Evolutionary conservation across 2,113 vertebrate species (phyloP).

Genomic region (Crotalus helleri): DNA sequence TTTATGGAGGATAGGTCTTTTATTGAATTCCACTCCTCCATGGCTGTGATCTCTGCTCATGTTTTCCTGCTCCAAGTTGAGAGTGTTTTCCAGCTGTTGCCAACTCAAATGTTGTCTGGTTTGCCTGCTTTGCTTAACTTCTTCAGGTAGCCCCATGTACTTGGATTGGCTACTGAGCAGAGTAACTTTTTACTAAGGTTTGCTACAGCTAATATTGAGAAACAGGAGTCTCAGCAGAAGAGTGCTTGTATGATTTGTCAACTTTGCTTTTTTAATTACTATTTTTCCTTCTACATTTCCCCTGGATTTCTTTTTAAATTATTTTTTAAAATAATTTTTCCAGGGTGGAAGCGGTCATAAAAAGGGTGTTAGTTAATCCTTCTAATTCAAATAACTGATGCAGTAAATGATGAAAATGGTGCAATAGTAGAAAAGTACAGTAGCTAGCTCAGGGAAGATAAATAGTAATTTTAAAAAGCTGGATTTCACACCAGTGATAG

Average conservation of each 20-base stretch:
- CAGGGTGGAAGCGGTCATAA: background rate
- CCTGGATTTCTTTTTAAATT: background rate
- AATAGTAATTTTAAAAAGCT: background rate
- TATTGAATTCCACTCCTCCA: background rate
- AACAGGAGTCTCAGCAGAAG: background rate
- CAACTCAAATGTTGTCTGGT: background rate
- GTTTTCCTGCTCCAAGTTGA: background rate
- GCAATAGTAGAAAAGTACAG: background rate
- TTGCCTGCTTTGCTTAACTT: background rate
- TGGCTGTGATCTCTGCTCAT: background rate
- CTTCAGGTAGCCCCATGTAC: background rate
- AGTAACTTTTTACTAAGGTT: background rate
- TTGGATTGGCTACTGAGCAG: background rate
- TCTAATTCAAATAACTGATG: background rate
- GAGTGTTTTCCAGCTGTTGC: background rate
- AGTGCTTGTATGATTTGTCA: background rate
- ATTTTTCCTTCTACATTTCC: background rate
- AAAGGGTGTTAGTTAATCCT: too few relatives aligned
- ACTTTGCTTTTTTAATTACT: background rate
- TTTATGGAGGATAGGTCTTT: background rate
- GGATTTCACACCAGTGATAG: background rate
- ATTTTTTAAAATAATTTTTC: background rate
- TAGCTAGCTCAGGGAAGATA: background rate
- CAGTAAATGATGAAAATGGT: background rate
- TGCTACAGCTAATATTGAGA: background rate